These are phyloP conservation scores for Aphelenchoides fujianensis DNA, from an alignment of 1,140 invertebrate species.

Conservation along the genomic window DNA sequence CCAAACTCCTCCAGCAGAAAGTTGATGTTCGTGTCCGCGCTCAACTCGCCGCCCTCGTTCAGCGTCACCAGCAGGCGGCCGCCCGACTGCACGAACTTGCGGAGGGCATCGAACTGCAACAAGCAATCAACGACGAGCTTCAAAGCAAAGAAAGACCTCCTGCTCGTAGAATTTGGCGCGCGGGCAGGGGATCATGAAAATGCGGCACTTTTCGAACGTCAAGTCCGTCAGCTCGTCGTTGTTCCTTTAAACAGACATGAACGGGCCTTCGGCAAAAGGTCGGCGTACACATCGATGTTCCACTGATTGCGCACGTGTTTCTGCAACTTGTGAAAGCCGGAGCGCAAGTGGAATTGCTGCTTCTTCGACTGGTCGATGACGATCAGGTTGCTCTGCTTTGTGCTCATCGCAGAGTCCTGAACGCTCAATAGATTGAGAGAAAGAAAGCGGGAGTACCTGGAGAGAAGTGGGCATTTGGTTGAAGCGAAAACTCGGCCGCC, in stretches of 20 bases:
- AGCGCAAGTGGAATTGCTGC: constrained; percentile 50
- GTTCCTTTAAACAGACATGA: constrained; percentile 69
- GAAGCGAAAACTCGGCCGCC: constrained; percentile 15
- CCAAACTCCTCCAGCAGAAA: constrained; percentile 93
- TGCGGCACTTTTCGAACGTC: constrained; percentile 72
- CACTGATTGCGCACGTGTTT: constrained; percentile 49
- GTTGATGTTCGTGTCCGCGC: constrained; percentile 89
- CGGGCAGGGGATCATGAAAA: constrained; percentile 80
- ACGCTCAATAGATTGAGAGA: neutral
- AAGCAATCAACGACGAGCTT: constrained; percentile 14
- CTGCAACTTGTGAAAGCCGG: constrained; percentile 50
- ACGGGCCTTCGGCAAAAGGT: neutral
- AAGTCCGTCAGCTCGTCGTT: constrained; percentile 75
- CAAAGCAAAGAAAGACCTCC: constrained; percentile 68
- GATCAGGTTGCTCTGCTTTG: constrained; percentile 39
- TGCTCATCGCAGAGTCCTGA: constrained; percentile 3
- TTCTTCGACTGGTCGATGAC: constrained; percentile 60
- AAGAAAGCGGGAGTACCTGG: neutral
- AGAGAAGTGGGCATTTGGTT: constrained; percentile 21
- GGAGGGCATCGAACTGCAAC: constrained; percentile 69
- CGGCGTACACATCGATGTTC: constrained; percentile 56
- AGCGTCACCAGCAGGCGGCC: constrained; percentile 81
- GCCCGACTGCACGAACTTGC: constrained; percentile 76
- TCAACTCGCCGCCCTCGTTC: constrained; percentile 83
- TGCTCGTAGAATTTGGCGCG: constrained; percentile 81